Percentiles rank a stretch among this genome's conserved stretches.
phyloP scores from a whole-genome alignment of 2,888 invertebrate species.

The Luffia ferchaultella region DNA sequence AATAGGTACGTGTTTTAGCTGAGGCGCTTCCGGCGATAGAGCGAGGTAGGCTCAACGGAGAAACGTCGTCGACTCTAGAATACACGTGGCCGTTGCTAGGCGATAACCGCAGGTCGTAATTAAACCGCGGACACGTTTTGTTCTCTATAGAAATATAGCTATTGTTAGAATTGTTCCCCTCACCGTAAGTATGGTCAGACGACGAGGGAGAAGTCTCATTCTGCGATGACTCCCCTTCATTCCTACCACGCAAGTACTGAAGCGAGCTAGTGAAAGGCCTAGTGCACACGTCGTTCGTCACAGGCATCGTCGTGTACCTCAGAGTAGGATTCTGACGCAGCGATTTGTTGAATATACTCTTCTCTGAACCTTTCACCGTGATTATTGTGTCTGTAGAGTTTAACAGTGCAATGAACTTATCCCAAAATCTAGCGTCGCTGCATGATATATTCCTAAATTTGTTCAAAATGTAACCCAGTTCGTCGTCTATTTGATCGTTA shows the following conservation, averaged over 20 bases:
- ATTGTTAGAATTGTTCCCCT: slow-evolving; percentile 71
- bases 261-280: slow-evolving; percentile 62
- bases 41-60: slow-evolving; percentile 43
- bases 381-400: slow-evolving; percentile 70
- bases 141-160: slow-evolving; percentile 74
- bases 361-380: slow-evolving; percentile 49
- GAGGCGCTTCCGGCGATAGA: slow-evolving; percentile 37
- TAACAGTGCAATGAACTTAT: slow-evolving; percentile 80
- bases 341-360: slow-evolving; percentile 60
- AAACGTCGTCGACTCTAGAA: slow-evolving; percentile 60
- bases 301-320: slow-evolving; percentile 67
- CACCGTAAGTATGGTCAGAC: slow-evolving; percentile 68
- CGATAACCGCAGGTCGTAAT: slow-evolving; percentile 62
- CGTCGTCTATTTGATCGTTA: slow-evolving; percentile 55
- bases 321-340: slow-evolving; percentile 51
- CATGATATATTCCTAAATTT: slow-evolving; percentile 74
- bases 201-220: slow-evolving; percentile 64
- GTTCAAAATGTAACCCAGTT: slow-evolving; percentile 51
- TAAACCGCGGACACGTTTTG: slow-evolving; percentile 60
- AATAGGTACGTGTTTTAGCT: slow-evolving; percentile 55
- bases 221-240: slow-evolving; percentile 59
- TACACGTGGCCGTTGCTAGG: slow-evolving; percentile 61
- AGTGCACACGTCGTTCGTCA: slow-evolving; percentile 59
- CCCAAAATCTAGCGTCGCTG: slow-evolving; percentile 87
- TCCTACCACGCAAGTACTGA: slow-evolving; percentile 46